Percentiles rank a stretch among this genome's conserved stretches.
Conservation (phyloP, 2,113 vertebrate species). For the Esox niger region DNA sequence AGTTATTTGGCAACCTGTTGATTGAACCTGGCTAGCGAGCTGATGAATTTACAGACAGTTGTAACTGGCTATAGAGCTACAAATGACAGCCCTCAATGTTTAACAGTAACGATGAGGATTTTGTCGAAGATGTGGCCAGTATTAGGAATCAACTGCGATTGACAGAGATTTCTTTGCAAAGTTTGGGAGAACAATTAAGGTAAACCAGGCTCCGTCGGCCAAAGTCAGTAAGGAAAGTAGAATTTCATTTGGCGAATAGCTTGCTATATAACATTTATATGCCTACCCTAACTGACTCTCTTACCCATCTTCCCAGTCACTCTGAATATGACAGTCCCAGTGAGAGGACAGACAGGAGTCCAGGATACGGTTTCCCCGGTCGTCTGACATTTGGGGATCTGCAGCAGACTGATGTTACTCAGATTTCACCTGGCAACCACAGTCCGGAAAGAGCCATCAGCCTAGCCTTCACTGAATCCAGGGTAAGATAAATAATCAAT, state of each 20-base stretch:
- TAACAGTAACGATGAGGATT: constrained; percentile 57
- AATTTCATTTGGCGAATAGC: too few species aligned
- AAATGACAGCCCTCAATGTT: constrained; percentile 37
- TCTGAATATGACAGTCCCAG: constrained; percentile 46
- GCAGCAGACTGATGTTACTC: constrained; percentile 42
- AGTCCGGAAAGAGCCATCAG: constrained; percentile 42
- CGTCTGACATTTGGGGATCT: constrained; percentile 66
- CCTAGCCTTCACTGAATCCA: constrained; percentile 13
- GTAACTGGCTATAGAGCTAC: neutral
- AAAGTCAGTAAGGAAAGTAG: too few species aligned
- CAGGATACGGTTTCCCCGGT: constrained; percentile 38
- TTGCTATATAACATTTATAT: too few species aligned
- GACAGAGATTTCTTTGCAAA: constrained; percentile 72
- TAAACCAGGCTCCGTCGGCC: constrained; percentile 23
- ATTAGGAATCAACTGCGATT: constrained; percentile 68
- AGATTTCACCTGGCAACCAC: constrained; percentile 34
- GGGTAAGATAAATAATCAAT: constrained; percentile 26
- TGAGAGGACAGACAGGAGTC: constrained; percentile 42
- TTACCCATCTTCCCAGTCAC: constrained; percentile 12
- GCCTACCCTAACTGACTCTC: neutral
- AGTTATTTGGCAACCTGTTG: constrained; percentile 1
- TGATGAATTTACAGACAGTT: too few species aligned
- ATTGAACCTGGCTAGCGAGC: neutral
- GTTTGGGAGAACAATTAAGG: constrained; percentile 70
- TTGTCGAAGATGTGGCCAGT: constrained; percentile 66